Percentiles rank a stretch among this genome's conserved stretches.
phyloP scores from a whole-genome alignment of 2,888 invertebrate species.

The Bombylius major region DNA sequence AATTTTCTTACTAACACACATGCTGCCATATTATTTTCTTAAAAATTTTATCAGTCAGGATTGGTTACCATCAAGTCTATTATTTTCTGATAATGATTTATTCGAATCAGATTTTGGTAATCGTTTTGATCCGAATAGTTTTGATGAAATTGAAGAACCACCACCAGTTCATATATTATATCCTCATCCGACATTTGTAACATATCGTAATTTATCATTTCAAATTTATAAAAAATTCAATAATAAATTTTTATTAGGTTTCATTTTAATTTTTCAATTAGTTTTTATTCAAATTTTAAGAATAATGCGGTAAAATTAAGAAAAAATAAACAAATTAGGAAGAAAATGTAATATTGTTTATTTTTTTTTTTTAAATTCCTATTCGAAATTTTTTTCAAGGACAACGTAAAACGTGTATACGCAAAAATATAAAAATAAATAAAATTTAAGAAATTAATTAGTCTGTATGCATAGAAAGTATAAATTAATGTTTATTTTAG shows the following conservation, averaged over 20 bases:
- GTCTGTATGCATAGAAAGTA: too few species aligned
- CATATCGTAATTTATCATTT: background rate
- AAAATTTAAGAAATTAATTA: too few species aligned
- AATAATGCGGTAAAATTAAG: conserved; percentile 11
- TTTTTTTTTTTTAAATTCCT: background rate
- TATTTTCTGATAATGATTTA: conserved; percentile 38
- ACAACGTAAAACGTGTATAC: background rate
- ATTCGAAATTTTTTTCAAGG: background rate
- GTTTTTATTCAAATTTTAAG: background rate
- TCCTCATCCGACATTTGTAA: conserved; percentile 41
- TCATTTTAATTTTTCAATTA: background rate
- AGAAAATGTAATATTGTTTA: background rate
- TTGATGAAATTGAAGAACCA: conserved; percentile 52
- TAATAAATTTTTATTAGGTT: background rate
- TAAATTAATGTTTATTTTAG: too few species aligned
- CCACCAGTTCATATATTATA: conserved; percentile 58
- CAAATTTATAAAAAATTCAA: background rate
- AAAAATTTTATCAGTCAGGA: conserved; percentile 32
- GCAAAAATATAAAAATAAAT: too few species aligned
- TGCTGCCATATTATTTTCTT: background rate
- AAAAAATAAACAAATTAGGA: background rate
- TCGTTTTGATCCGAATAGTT: conserved; percentile 39
- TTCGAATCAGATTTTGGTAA: conserved; percentile 20
- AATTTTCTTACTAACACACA: background rate
- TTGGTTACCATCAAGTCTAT: conserved; percentile 53